phyloP scores from a whole-genome alignment of 2,888 invertebrate genomes.

The Bhutanitis thaidina region DNA sequence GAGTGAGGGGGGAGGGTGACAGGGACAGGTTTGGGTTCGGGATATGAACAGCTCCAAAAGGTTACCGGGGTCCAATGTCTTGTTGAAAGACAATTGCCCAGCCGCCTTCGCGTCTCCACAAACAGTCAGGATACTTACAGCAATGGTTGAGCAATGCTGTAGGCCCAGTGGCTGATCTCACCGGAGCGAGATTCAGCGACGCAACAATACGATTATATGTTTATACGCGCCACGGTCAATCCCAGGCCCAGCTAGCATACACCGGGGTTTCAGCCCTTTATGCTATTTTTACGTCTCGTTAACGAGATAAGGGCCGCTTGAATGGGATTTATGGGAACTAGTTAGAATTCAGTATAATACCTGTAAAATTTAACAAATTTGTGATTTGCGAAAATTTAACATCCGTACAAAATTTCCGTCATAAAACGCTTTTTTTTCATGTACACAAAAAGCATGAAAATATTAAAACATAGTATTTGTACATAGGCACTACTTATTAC shows the following conservation, averaged over 20 bases:
- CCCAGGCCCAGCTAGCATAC: slow-evolving; percentile 67
- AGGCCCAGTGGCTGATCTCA: slow-evolving; percentile 43
- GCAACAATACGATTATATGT: slow-evolving; percentile 36
- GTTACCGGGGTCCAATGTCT: slow-evolving; percentile 71
- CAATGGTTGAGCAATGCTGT: slow-evolving; percentile 69
- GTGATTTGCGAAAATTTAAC: slow-evolving; percentile 16
- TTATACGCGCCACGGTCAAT: slow-evolving; percentile 50
- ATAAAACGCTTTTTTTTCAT: no score
- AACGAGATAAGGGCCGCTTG: slow-evolving; percentile 61
- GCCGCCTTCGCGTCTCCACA: slow-evolving; percentile 54
- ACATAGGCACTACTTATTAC: no score
- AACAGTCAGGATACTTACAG: slow-evolving; percentile 65
- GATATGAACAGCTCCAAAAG: slow-evolving; percentile 27
- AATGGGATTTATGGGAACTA: slow-evolving; percentile 40
- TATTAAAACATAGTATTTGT: no score
- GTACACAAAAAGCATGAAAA: no score
- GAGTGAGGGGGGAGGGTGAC: background rate
- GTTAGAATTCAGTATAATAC: slow-evolving; percentile 37
- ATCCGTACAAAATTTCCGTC: no score
- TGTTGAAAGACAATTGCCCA: slow-evolving; percentile 77
- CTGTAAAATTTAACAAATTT: slow-evolving; percentile 52
- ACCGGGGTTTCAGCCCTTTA: slow-evolving; percentile 63
- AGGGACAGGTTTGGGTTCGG: background rate
- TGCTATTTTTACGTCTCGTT: slow-evolving; percentile 64
- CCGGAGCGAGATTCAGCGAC: slow-evolving; percentile 35